These are phyloP conservation scores for Onychomys leucogaster DNA, from an alignment of 2,797 vertebrate genomes.

Conservation along the genomic window DNA sequence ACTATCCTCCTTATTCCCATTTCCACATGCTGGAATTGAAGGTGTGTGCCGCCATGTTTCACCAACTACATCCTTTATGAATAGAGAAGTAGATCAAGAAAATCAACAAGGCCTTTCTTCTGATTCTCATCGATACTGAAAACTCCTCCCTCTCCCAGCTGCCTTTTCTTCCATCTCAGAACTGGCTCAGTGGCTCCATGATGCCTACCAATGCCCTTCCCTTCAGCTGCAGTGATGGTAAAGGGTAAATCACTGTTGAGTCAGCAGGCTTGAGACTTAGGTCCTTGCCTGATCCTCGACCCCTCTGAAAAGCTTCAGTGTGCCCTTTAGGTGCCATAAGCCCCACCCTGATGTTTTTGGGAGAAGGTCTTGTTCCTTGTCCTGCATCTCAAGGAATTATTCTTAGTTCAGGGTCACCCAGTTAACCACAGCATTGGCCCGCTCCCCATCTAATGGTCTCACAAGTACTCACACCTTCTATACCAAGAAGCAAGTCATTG, in stretches of 20 bases:
- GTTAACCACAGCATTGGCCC: not conserved
- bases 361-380: not conserved
- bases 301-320: not conserved
- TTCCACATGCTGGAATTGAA: not conserved
- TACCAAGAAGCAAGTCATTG: not conserved
- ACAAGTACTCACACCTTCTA: not conserved
- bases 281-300: not conserved
- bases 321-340: not conserved
- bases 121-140: not conserved
- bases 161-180: not conserved
- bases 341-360: not conserved
- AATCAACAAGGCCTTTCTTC: not conserved
- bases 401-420: not conserved
- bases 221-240: not conserved
- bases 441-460: not conserved
- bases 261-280: not conserved
- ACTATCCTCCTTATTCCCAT: not conserved
- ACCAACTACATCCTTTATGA: not conserved
- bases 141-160: not conserved
- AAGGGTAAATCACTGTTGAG: not conserved
- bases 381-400: not conserved
- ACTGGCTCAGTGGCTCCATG: not conserved
- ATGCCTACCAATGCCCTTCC: not conserved
- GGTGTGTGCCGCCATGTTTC: not conserved
- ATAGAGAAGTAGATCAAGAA: constrained; percentile 28